phyloP scores from a whole-genome alignment of 2,888 invertebrate species.

The Agapetus fuscipes region DNA sequence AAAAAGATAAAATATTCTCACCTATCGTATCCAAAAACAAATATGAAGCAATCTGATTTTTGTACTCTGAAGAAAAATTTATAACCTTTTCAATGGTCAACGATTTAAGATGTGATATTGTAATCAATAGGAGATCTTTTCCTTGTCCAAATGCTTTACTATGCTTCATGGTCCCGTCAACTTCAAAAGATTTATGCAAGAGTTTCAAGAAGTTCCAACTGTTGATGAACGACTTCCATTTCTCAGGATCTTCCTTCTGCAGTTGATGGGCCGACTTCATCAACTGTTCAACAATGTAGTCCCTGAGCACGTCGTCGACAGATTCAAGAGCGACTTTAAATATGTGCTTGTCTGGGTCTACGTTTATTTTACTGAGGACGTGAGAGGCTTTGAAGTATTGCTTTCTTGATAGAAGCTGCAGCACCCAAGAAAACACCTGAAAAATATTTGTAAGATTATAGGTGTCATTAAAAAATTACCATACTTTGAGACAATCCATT shows the following conservation, averaged over 20 bases:
- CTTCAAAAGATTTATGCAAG: slow-evolving; percentile 41
- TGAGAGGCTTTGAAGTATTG: slow-evolving; percentile 58
- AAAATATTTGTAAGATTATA: slow-evolving; percentile 20
- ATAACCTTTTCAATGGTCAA: slow-evolving; percentile 40
- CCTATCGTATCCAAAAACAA: slow-evolving; percentile 49
- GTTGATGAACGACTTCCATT: slow-evolving; percentile 31
- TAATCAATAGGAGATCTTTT: slow-evolving; percentile 36
- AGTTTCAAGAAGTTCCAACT: slow-evolving; percentile 39
- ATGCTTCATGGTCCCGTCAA: slow-evolving; percentile 40
- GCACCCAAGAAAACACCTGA: slow-evolving; percentile 54
- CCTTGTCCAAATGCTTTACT: slow-evolving; percentile 41
- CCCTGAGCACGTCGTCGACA: slow-evolving; percentile 47
- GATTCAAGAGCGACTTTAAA: slow-evolving; percentile 49
- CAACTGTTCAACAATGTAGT: slow-evolving; percentile 57
- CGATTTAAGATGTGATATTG: slow-evolving; percentile 41
- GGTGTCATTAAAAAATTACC: neutral
- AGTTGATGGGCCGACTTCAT: slow-evolving; percentile 41
- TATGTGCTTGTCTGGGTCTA: slow-evolving; percentile 48
- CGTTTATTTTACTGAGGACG: slow-evolving; percentile 51
- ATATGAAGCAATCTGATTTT: slow-evolving; percentile 44
- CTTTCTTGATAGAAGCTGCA: slow-evolving; percentile 48
- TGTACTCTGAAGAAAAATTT: slow-evolving; percentile 42
- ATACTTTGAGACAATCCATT: neutral
- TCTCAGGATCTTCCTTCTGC: slow-evolving; percentile 28
- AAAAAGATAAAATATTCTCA: slow-evolving; percentile 33